A percentile compares a stretch with the other conserved stretches of the same genome.
phyloP scores from a whole-genome alignment of 2,888 invertebrate genomes.

The Orchestes rusci region DNA sequence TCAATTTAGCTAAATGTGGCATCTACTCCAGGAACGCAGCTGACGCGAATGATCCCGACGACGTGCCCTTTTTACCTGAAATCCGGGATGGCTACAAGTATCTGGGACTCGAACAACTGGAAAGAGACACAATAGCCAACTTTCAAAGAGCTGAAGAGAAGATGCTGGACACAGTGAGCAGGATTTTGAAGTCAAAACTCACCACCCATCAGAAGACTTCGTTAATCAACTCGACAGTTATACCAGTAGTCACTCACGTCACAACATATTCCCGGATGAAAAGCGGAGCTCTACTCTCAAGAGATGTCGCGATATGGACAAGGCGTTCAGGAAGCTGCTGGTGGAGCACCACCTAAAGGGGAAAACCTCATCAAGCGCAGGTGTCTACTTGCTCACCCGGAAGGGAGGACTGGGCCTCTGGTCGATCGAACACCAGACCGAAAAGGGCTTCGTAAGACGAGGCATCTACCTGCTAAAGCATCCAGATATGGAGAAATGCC shows the following conservation, averaged over 20 bases:
- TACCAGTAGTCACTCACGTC: no score
- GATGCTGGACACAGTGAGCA: slow-evolving; percentile 6
- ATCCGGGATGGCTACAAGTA: no score
- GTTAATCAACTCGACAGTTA: slow-evolving; percentile 12
- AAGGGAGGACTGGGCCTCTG: slow-evolving; percentile 14
- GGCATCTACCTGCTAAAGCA: slow-evolving; percentile 16
- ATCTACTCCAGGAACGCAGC: no score
- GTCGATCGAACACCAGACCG: no score
- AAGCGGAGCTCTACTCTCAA: slow-evolving; percentile 12
- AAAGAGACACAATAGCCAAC: slow-evolving; percentile 16
- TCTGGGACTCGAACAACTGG: slow-evolving; percentile 8
- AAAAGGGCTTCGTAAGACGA: slow-evolving; percentile 13
- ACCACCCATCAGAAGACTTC: slow-evolving; percentile 11
- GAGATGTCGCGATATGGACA: slow-evolving; percentile 5
- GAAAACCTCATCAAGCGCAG: slow-evolving; percentile 12
- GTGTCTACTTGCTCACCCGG: slow-evolving; percentile 7
- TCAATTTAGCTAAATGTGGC: no score
- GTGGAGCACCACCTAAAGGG: slow-evolving; percentile 12
- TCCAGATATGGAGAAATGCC: slow-evolving; percentile 7
- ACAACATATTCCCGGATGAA: slow-evolving; percentile 12
- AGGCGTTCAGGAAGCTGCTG: no score
- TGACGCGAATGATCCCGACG: no score
- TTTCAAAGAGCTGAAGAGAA: no score
- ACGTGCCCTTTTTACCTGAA: no score
- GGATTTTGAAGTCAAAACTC: slow-evolving; percentile 6